Evolutionary conservation across 2,113 vertebrate genomes (phyloP), one percentile per base, ranked within the genome.

Genomic region (Semnopithecus entellus): DNA sequence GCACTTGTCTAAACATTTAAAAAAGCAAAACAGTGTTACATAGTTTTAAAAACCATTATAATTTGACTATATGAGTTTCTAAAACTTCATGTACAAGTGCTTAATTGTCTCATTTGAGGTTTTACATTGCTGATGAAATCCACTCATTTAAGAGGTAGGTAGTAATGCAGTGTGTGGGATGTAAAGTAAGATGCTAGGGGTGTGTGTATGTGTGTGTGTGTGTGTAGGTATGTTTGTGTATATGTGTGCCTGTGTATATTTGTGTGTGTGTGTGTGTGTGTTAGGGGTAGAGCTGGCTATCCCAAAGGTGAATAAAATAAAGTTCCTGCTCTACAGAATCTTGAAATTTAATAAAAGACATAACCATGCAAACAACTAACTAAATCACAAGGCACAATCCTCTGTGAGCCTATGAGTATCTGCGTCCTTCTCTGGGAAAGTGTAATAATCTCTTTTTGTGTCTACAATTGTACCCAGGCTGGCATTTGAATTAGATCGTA

Each of bases 1-100:
- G 27, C 25, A 82, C 75, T 97, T 88, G 66, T 95, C 80, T 95
- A 84, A 95, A 85, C 83, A 90, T 87, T 97, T 95, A 73, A 97
- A 95, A 94, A 91, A 81, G 59, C 57, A 92, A 94, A 93, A 72
- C 91, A 72, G 45, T 79, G 45, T 61, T 93, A 80, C 80, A 16
- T 68, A 73, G 75, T 64, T 83, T 96, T 95, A 79, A 84, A 96
- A 96, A 92, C 32, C 55, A 87, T 84, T 92, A 38, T 57, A 80
- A 95, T 95, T 78, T 88, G 59, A 80, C 59, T 91, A 61, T 81
- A 38, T 78, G 66, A 84, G 45, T 95, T 96, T 96, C 70, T 57
- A 57, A 89, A 94, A 78, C 70, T 38, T 95, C 84, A 85, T n/a
- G 22, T 59, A 72, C 52, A 85, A n/a, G 43, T 43, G 32, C 13